Evolutionary conservation across 2,888 invertebrate species (phyloP), one percentile per base, ranked within the genome.

Genomic region (Eupithecia subfuscata): DNA sequence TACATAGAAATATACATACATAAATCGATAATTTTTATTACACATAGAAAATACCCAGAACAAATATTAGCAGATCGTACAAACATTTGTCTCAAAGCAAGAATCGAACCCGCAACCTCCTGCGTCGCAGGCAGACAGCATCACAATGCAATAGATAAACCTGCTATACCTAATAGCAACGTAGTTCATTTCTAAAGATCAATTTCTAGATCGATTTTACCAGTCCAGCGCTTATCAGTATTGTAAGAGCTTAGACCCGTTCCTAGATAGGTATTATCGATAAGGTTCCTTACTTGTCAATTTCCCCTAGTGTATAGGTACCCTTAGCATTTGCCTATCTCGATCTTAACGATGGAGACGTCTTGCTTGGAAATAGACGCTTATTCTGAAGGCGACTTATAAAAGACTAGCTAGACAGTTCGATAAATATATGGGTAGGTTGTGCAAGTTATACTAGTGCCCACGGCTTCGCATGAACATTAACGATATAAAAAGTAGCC

Each of bases 211-310:
- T 70, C 67, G 70, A 69, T 64, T 63, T 63, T 40, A 64, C 30
- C 64, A 16, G 65, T 40, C 52, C 68, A 18, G 68, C 48, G n/a
- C 34, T n/a, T 69, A 72, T 68, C 73, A 45, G 67, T 73, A 70
- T 80, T 52, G 52, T 64, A 73, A 76, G 72, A 76, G 75, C 75
- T 76, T 75, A 73, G 76, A 72, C 77, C 56, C 76, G 78, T 80
- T 77, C 56, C 74, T 70, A 80, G 81, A 81, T 82, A 80, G 79
- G 78, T 80, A 80, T 81, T 82, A 81, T 76, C 78, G 82, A 82
- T 82, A 82, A 80, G 75, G 77, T 75, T 77, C 73, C 80, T 80
- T 78, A 72, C 74, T 69, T 76, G 74, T 77, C 80, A 81, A 81
- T 82, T 81, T 82, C 77, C 81, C 73, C 63, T 60, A 74, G 65